Conservation (phyloP, 2,113 vertebrate genomes). For the Neolamprologus falcicula region DNA sequence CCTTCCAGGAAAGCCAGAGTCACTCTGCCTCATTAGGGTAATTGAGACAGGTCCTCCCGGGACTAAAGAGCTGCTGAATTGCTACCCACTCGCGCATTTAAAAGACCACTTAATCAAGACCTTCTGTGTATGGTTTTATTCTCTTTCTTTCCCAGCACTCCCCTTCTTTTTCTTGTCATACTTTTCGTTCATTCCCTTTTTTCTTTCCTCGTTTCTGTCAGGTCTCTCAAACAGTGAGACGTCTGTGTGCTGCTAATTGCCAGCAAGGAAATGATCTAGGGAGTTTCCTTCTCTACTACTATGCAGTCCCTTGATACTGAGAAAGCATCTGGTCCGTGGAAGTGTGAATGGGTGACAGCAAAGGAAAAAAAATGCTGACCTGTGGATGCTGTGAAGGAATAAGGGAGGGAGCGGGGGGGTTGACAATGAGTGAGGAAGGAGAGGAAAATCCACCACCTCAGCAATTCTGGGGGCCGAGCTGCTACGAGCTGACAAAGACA, state of each 20-base stretch:
- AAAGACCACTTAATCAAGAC: conserved; percentile 61
- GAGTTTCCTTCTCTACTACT: not conserved
- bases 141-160: conserved; percentile 11
- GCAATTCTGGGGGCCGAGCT: conserved; percentile 46
- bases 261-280: conserved; percentile 11
- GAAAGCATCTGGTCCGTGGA: conserved; percentile 2
- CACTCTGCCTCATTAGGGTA: conserved; percentile 67
- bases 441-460: conserved; percentile 60
- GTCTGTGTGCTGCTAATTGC: conserved; percentile 28
- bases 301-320: not conserved
- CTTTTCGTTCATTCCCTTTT: not conserved
- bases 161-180: conserved; percentile 8
- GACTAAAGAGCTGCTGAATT: conserved; percentile 61
- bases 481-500: conserved; percentile 58
- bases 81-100: conserved; percentile 52
- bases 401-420: not conserved
- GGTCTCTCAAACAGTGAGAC: not conserved
- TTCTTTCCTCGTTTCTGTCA: not conserved
- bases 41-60: conserved; percentile 64
- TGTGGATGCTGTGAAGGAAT: conserved; percentile 32
- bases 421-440: conserved; percentile 47
- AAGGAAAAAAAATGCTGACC: conserved; percentile 63
- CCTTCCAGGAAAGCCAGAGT: conserved; percentile 35
- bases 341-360: conserved; percentile 46
- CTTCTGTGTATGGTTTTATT: conserved; percentile 37